Conservation (phyloP, 2,113 vertebrate genomes). For the Macquaria ambigua region DNA sequence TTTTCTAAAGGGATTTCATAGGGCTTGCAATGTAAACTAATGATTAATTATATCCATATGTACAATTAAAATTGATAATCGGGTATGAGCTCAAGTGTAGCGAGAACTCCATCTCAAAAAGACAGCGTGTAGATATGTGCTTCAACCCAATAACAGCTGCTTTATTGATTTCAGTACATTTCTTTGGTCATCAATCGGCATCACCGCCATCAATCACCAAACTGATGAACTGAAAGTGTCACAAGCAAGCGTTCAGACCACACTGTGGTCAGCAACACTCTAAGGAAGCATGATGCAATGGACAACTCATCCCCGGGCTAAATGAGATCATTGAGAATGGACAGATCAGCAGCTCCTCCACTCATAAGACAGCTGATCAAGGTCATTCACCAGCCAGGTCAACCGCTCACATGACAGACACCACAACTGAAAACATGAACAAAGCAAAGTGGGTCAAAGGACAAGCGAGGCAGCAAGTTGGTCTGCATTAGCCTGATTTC, state of each 20-base stretch:
- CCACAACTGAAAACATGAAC: background rate
- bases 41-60: conserved; percentile 15
- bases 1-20: conserved; percentile 47
- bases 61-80: conserved; percentile 23
- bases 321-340: conserved; percentile 58
- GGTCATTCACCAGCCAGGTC: conserved; percentile 11
- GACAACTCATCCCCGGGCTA: conserved; percentile 36
- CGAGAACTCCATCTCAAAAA: background rate
- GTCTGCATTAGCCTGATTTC: conserved; percentile 5
- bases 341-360: conserved; percentile 28
- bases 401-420: conserved; percentile 39
- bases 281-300: conserved; percentile 5
- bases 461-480: background rate
- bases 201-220: background rate
- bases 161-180: background rate
- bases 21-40: conserved; percentile 17
- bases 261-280: conserved; percentile 42
- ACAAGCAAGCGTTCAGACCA: background rate
- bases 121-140: background rate
- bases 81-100: background rate
- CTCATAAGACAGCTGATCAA: conserved; percentile 49
- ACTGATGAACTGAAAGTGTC: conserved; percentile 7
- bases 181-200: background rate
- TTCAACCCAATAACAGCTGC: background rate
- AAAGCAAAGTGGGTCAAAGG: conserved; percentile 6